Base-by-base conservation (phyloP, 2,113 vertebrate genomes). In the Sprattus sprattus region DNA sequence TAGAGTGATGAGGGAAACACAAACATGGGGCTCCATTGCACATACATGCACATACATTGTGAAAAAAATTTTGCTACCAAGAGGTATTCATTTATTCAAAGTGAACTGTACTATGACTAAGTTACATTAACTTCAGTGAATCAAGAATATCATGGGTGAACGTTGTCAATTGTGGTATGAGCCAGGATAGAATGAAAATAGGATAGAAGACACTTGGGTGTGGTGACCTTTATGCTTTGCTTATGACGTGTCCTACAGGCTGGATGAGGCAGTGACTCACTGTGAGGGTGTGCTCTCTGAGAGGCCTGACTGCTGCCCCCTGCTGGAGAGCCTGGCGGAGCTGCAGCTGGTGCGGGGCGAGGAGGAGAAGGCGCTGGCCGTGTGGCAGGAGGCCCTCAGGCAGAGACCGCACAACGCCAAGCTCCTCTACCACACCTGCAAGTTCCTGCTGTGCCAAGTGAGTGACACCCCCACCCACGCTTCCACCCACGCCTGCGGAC, bases 401-500 rank as follows among this genome's bases (percentile, higher is more conserved):
- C 95, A 90, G 90, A 95, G 94, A 89, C 95, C 95, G 86, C 92
- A 96, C 88, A 96, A 97, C 64, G 96, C 97, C 0, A 93, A 96
- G 86, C 86, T 98, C 87, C 97, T 99, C 93, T 97, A 97, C 92
- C 92, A 92, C 75, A 94, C 93, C 86, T 97, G 96, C 95, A 96
- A 94, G 92, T 97, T 97, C 92, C 95, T 99, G 90, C 95, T 39
- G 96, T 89, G 88, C 92, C 49, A 96, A 98, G 97, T 78, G 71
- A 78, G 98, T 99, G 94, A 80, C 44, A 0, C 25, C 13, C 13
- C 45, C 44, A 22, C 6, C 2, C 71, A 75, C 71, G 7, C 52
- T 39, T 28, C 16, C 85, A 52, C 84, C 64, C n/a, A 71, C 54
- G 54, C 57, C 32, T 7, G 60, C 22, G 2, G 71, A 39, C 28